These are phyloP conservation scores for Pomacea maculata DNA, from an alignment of 1,140 invertebrate genomes.

Conservation along the genomic window DNA sequence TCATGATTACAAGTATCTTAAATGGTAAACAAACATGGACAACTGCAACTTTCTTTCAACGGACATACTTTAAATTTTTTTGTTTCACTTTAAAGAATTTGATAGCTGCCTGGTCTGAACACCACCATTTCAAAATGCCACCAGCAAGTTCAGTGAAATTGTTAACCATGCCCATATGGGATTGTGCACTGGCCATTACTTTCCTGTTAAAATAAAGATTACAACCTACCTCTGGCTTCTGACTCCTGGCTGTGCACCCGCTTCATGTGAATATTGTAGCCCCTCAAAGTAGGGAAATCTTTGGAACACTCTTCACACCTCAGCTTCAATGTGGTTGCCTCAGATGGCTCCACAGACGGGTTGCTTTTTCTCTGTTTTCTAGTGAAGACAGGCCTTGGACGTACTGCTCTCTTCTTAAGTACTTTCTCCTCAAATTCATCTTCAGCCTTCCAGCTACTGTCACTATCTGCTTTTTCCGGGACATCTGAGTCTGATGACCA, in stretches of 20 bases:
- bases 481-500: conserved; percentile 17
- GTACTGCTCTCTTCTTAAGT: neutral
- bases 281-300: conserved; percentile 4
- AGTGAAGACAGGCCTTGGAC: neutral
- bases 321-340: neutral
- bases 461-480: neutral
- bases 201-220: no score
- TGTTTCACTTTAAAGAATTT: no score
- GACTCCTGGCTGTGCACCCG: conserved; percentile 15
- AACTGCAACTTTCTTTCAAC: no score
- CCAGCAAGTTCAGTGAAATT: no score
- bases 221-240: no score
- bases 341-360: neutral
- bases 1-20: no score
- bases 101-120: no score
- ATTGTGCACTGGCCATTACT: no score
- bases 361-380: neutral
- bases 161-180: no score
- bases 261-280: conserved; percentile 24
- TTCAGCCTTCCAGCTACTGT: conserved; percentile 6
- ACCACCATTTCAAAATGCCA: no score
- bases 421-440: neutral
- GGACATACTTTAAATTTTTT: no score
- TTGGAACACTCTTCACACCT: neutral
- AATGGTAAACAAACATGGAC: no score